phyloP scores from a whole-genome alignment of 2,797 vertebrate species.

The Platalea minor region DNA sequence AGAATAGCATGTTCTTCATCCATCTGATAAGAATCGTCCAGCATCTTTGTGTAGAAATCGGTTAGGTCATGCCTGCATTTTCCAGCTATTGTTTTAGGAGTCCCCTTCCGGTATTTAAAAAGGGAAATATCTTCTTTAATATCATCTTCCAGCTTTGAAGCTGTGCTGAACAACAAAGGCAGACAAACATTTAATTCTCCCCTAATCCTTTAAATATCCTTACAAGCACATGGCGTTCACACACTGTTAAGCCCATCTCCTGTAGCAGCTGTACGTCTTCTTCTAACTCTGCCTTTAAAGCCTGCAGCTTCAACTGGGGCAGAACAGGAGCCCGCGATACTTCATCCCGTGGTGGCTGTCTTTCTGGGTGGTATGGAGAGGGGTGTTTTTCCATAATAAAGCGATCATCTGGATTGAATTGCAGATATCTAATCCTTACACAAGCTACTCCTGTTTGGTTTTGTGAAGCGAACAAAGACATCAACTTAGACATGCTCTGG shows the following conservation, averaged over 20 bases:
- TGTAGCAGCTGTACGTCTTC: slow-evolving; percentile 37
- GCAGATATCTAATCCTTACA: slow-evolving; percentile 67
- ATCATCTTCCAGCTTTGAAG: slow-evolving; percentile 42
- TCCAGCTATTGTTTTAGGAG: slow-evolving; percentile 30
- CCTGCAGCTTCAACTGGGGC: not conserved
- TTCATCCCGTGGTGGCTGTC: not conserved
- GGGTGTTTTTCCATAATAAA: slow-evolving; percentile 65
- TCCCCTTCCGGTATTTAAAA: slow-evolving; percentile 32
- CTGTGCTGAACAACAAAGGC: not conserved
- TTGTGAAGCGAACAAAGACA: slow-evolving; percentile 64
- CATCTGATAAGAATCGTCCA: not conserved
- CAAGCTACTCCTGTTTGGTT: slow-evolving; percentile 51
- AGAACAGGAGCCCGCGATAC: not conserved
- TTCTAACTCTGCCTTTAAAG: slow-evolving; percentile 39
- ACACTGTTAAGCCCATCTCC: slow-evolving; percentile 4
- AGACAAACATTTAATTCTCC: slow-evolving; percentile 37
- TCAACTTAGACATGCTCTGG: not conserved
- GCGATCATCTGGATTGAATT: slow-evolving; percentile 62
- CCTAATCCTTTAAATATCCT: slow-evolving; percentile 49
- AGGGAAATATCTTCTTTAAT: slow-evolving; percentile 40
- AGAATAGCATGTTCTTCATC: not conserved
- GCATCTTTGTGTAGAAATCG: slow-evolving; percentile 39
- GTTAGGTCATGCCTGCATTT: not conserved
- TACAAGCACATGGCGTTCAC: not conserved
- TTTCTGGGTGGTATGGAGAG: slow-evolving; percentile 51